Evolutionary conservation across 1,140 invertebrate genomes (phyloP), one percentile per base, ranked within the genome.

Genomic region (Ruditapes philippinarum): DNA sequence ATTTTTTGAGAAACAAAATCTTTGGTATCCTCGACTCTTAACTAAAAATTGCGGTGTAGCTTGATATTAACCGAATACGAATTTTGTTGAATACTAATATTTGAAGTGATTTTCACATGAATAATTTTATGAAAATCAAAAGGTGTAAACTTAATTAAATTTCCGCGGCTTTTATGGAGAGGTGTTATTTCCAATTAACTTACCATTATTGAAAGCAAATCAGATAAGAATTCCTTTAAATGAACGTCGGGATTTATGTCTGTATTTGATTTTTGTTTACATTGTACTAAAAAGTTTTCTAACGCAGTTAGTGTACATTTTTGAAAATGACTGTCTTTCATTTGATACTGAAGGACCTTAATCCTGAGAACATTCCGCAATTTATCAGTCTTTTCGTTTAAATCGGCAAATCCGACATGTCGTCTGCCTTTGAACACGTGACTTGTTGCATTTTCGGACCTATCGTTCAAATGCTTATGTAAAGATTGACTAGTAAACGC

Each of bases 381-480:
- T 36, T 4, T 7, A 22, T 33, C 19, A 49, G 68, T 84, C 28
- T 51, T 51, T 49, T 84, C 82, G n/a, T 42, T 36, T 1, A 51
- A 54, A 73, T 84, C 65, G 17, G 82, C 82, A 36, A 70, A 70
- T 12, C 82, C 82, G 7, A 84, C 36, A 28, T 84, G 82, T 73
- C 42, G 36, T 36, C 82, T 31, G 22, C 49, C 65, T 22, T 57
- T 68, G 31, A 51, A 84, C 12, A 84, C 62, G n/a, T 73, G 31
- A 45, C 62, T 73, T 9, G 68, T 54, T 2, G 42, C 25, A 73
- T 84, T 84, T 49, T 33, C 42, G 22, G 82, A 49, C 62, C 82
- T 31, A 49, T 84, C 82, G 49, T 84, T 84, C 28, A 54, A 25
- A 38, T 84, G 82, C 22, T 70, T 33, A 14, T 65, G 42, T 45